Base-by-base conservation (phyloP, 2,888 invertebrate genomes). In the Micoletzkya japonica region DNA sequence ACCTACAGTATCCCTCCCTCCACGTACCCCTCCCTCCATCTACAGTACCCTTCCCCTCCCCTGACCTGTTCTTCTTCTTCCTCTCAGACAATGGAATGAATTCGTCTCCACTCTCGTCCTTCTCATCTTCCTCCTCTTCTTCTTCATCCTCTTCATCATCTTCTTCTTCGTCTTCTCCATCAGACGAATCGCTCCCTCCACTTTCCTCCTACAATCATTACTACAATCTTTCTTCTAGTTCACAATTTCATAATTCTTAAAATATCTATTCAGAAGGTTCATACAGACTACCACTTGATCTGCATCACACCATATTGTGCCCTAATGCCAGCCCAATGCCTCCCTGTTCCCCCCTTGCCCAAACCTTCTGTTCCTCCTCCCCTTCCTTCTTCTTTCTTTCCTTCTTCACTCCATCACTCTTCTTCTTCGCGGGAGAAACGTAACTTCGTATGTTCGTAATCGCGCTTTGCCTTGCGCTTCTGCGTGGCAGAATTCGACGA, bases 81-180 rank as follows among this genome's bases (percentile, higher is more conserved):
- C 56, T 61, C 20, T 57, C 72, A 17, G 68, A 57, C 10, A 36
- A 59, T 26, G 77, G 75, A 52, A 71, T 70, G 72, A 81, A 82
- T 36, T 82, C 82, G 36, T 81, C 76, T 57, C 75, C 77, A 94
- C 94, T 95, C 83, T 94, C 94, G 86, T 94, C 94, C 0, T 93
- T 93, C 85, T 91, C 82, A 4, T 82, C 81, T 59, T 80, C 91
- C 78, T 91, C 90, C 7, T 81, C 30, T 85, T 70, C 89, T 30
- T 70, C 89, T 4, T 87, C 88, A 74, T 89, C 88, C 87, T 86
- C 82, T 87, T 74, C 74, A 20, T 67, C 69, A 3, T 73, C 75
- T 10, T 73, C 76, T 14, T 72, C 72, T 39, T 80, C 77, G 20
- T 69, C 72, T 26, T 68, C 58, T 36, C 58, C 72, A n/a, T n/a